Evolutionary conservation across 2,113 vertebrate genomes (phyloP).

Genomic region (Nothoprocta pentlandii): DNA sequence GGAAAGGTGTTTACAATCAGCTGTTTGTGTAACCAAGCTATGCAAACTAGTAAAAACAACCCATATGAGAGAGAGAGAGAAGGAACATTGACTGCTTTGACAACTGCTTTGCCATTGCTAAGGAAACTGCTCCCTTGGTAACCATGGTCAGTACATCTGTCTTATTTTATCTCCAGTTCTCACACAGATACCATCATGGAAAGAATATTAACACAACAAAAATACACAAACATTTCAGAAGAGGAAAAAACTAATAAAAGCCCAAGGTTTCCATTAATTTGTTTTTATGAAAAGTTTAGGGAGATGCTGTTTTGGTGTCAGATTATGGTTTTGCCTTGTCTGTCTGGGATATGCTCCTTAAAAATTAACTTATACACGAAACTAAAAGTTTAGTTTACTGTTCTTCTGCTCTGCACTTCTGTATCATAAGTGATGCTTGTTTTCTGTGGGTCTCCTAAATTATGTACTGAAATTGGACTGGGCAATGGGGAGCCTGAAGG

Average conservation of each 20-base stretch:
- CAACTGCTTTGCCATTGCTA: constrained; percentile 79
- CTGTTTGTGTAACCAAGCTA: constrained; percentile 67
- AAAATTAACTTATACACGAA: constrained; percentile 45
- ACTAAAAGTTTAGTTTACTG: constrained; percentile 35
- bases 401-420: constrained; percentile 3
- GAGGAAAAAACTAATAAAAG: constrained; percentile 41
- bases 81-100: constrained; percentile 76
- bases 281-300: constrained; percentile 48
- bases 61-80: constrained; percentile 42
- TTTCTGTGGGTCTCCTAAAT: constrained; percentile 51
- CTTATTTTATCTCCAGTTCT: constrained; percentile 79
- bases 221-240: constrained; percentile 51
- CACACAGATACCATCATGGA: constrained; percentile 67
- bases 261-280: constrained; percentile 46
- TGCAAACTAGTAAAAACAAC: constrained; percentile 74
- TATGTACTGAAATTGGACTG: constrained; percentile 41
- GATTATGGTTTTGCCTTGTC: constrained; percentile 7
- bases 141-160: constrained; percentile 83
- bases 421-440: constrained; percentile 32
- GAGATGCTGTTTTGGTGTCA: constrained; percentile 48
- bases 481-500: constrained; percentile 17
- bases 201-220: constrained; percentile 71
- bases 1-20: constrained; percentile 43
- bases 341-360: background rate
- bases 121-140: constrained; percentile 85